These are phyloP conservation scores for Heliconius hewitsoni DNA, from an alignment of 1,140 invertebrate species.

Conservation along the genomic window DNA sequence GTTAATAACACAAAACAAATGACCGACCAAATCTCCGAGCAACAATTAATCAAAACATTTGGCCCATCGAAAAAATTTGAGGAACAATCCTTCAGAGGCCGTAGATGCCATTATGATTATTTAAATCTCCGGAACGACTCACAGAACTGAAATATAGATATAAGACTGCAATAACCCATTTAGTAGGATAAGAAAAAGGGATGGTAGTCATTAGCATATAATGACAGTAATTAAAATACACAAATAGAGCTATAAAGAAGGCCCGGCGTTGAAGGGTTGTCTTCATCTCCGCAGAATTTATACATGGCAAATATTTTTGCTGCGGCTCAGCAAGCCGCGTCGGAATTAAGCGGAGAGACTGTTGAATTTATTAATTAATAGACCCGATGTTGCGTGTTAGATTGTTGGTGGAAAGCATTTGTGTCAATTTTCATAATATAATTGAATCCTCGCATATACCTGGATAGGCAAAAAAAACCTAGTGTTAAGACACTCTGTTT, in stretches of 20 bases:
- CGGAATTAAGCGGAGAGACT: slow-evolving; percentile 71
- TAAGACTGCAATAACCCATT: slow-evolving; percentile 79
- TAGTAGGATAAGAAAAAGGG: slow-evolving; percentile 82
- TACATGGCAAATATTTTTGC: slow-evolving; percentile 80
- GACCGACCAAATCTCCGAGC: slow-evolving; percentile 63
- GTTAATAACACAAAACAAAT: slow-evolving; percentile 79
- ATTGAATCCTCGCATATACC: background rate
- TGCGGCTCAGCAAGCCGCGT: slow-evolving; percentile 62
- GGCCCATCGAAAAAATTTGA: slow-evolving; percentile 64
- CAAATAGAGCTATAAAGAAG: slow-evolving; percentile 82
- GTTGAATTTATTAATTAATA: slow-evolving; percentile 81
- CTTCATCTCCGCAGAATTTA: slow-evolving; percentile 79
- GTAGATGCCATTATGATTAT: slow-evolving; percentile 71
- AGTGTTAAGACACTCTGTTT: too few species aligned
- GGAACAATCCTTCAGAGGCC: slow-evolving; percentile 61
- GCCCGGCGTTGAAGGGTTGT: slow-evolving; percentile 78
- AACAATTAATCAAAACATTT: slow-evolving; percentile 78
- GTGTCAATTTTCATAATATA: background rate
- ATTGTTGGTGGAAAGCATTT: slow-evolving; percentile 22
- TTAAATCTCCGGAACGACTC: slow-evolving; percentile 74
- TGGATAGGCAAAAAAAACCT: too few species aligned
- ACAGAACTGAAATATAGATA: slow-evolving; percentile 73
- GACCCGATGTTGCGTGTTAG: slow-evolving; percentile 62
- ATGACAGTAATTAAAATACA: slow-evolving; percentile 83
- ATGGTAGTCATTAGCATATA: slow-evolving; percentile 82